Base-by-base conservation (phyloP, 1,140 invertebrate species). In the Leptoteleia sp. region DNA sequence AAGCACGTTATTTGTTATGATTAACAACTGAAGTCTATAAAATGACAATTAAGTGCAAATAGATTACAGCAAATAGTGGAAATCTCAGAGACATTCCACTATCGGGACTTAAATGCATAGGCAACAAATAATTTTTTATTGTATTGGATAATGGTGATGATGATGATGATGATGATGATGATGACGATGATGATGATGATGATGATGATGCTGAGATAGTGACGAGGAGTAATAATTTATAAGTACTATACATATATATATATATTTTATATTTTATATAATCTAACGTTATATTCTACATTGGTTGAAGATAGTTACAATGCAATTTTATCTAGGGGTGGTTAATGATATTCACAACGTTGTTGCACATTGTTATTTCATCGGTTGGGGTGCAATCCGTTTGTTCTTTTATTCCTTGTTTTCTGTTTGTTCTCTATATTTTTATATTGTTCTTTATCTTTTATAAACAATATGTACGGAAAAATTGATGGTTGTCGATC, bases 41-140 rank as follows among this genome's bases (percentile, higher is more conserved):
- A 83, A 83, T 83, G 81, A 79, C 59, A 65, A 79, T 82, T 81
- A 76, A 81, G 76, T 82, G 82, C 78, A 77, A 79, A 78, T 79
- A 64, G 71, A 82, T 81, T 79, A 79, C 81, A 82, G 79, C 81
- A 82, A 81, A 82, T 82, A 81, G 86, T 87, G 88, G 86, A 89
- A 88, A 85, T 87, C 80, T 83, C 52, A 73, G 57, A 85, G 86
- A 89, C 88, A 89, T 89, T 89, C 88, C 88, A 88, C 88, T 83
- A 88, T 87, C 79, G 87, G 85, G 86, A 89, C 87, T 89, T 89
- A 88, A 89, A 83, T 82, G 83, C 82, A 85, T 87, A 88, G 81
- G 83, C 81, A 81, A 84, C 71, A 81, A 80, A 81, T 79, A 76
- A 83, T 78, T 73, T 81, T 82, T 83, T 82, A 81, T 80, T 80